Conservation (phyloP, 2,797 vertebrate genomes). For the Anguilla obscura region DNA sequence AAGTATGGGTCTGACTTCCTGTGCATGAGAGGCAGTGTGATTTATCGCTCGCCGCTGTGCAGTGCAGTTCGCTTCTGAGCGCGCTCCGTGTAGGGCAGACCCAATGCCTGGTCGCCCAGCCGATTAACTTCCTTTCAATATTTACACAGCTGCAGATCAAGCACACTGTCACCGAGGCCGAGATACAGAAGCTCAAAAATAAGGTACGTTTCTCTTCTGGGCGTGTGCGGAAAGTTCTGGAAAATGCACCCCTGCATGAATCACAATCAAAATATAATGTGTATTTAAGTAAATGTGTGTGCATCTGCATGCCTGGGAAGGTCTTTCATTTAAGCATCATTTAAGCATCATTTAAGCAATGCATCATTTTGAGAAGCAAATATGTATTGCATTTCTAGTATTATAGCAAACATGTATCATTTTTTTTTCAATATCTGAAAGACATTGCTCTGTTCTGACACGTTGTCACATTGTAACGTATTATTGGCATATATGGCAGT, state of each 20-base stretch:
- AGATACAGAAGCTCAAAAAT: constrained; percentile 98
- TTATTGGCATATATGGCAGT: not conserved
- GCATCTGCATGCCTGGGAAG: not conserved
- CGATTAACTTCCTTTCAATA: constrained; percentile 63
- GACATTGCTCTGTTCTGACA: not conserved
- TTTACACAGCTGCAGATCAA: constrained; percentile 95
- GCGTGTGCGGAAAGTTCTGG: not conserved
- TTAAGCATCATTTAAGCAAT: not conserved
- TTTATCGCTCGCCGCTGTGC: constrained; percentile 71
- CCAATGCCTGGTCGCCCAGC: not conserved
- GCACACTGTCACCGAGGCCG: constrained; percentile 97
- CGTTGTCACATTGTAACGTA: not conserved
- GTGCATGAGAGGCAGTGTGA: constrained; percentile 67
- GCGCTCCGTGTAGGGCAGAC: constrained; percentile 53
- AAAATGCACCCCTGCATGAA: not conserved
- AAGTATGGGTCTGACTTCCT: constrained; percentile 56
- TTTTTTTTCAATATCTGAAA: not conserved
- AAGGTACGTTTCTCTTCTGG: constrained; percentile 79
- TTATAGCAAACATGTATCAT: not conserved
- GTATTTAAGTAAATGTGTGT: not conserved
- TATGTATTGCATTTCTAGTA: not conserved
- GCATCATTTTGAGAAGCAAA: not conserved
- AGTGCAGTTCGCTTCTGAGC: constrained; percentile 49
- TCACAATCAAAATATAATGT: not conserved
- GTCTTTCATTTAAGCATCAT: not conserved